Percentiles rank a stretch among this genome's conserved stretches.
phyloP scores from a whole-genome alignment of 1,140 invertebrate genomes.

The Metopolophium dirhodum region DNA sequence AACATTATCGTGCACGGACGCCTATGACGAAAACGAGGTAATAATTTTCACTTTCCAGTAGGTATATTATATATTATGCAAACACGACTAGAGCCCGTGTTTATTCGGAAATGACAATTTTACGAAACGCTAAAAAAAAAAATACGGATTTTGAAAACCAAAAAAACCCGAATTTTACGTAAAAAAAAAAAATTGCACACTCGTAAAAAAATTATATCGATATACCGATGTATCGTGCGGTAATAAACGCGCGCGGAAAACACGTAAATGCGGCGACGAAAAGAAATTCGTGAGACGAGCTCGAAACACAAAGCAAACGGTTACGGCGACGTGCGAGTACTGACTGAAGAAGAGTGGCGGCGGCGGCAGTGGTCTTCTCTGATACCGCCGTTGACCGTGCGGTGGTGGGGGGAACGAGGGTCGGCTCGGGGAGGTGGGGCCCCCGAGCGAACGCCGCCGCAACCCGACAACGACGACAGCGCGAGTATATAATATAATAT shows the following conservation, averaged over 20 bases:
- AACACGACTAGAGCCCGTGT: not conserved
- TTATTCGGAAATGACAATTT: not conserved
- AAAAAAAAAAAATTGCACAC: not conserved
- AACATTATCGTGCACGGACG: not conserved
- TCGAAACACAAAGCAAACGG: not conserved
- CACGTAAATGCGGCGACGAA: not conserved
- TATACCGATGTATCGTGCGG: not conserved
- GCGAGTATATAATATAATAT: not conserved
- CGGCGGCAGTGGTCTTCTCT: constrained; percentile 9
- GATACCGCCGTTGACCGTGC: constrained; percentile 25
- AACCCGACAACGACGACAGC: constrained; percentile 14
- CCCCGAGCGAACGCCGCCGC: constrained; percentile 34
- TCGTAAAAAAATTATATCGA: not conserved
- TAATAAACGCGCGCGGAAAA: constrained; percentile 13
- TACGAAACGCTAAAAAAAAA: not conserved
- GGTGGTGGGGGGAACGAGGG: constrained; percentile 6
- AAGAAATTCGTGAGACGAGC: not conserved
- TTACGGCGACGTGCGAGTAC: constrained; percentile 35
- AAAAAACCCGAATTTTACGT: not conserved
- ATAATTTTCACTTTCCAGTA: not conserved
- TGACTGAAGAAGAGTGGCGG: constrained; percentile 48
- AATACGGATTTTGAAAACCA: not conserved
- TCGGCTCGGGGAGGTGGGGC: constrained; percentile 33
- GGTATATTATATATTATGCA: not conserved
- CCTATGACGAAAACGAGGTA: not conserved